Evolutionary conservation across 2,888 invertebrate species (phyloP).

Genomic region (Penaeus monodon): DNA sequence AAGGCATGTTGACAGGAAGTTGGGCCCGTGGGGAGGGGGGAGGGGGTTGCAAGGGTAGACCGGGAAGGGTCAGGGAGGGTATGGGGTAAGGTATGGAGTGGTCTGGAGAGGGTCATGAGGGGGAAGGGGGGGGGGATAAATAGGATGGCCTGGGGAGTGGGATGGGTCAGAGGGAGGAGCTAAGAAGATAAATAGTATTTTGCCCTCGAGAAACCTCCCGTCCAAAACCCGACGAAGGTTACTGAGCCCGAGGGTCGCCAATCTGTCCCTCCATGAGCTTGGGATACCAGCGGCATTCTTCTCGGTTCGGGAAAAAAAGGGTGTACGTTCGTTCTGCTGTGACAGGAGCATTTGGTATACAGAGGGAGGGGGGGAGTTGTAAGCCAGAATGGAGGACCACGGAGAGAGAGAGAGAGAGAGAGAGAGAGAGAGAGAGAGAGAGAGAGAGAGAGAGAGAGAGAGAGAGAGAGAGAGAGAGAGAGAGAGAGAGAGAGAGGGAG

Average conservation of each 20-base stretch:
- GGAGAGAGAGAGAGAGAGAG: slow-evolving; percentile 3
- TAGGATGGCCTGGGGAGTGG: too few relatives aligned
- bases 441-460: slow-evolving; percentile 17
- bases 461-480: neutral
- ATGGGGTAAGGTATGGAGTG: neutral
- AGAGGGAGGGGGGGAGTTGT: neutral
- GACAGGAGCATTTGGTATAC: neutral
- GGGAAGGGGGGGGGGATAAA: neutral
- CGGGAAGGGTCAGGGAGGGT: neutral
- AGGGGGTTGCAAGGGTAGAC: neutral
- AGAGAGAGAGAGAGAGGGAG: neutral
- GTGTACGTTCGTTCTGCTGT: too few relatives aligned
- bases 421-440: slow-evolving; percentile 5
- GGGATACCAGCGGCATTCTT: too few relatives aligned
- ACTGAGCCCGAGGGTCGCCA: too few relatives aligned
- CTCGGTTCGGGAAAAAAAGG: too few relatives aligned
- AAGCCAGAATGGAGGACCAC: too few relatives aligned
- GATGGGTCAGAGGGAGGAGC: too few relatives aligned
- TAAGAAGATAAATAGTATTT: too few relatives aligned
- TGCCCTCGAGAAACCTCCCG: too few relatives aligned
- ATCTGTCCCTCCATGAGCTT: too few relatives aligned
- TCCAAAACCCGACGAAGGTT: too few relatives aligned
- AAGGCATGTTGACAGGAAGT: neutral
- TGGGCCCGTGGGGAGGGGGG: neutral
- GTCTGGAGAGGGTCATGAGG: neutral